These are phyloP conservation scores for Toxonevra muliebris DNA, from an alignment of 2,888 invertebrate genomes.

Conservation along the genomic window DNA sequence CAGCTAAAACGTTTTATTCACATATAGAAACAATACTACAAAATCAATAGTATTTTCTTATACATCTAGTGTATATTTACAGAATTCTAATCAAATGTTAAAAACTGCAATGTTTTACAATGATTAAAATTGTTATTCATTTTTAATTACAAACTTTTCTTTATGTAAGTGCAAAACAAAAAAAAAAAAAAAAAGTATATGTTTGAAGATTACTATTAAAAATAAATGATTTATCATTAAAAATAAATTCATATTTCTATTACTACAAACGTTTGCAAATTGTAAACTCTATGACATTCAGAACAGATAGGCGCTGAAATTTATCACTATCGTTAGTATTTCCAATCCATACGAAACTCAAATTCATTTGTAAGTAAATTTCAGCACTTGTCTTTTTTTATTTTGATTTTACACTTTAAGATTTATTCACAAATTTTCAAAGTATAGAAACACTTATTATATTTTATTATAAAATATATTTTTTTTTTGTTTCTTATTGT, in stretches of 20 bases:
- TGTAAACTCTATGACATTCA: not conserved
- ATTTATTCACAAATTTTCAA: not conserved
- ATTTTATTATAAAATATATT: conserved; percentile 25
- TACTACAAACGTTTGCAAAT: not conserved
- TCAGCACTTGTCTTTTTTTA: not conserved
- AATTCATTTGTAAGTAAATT: conserved; percentile 2
- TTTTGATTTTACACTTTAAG: conserved; percentile 2
- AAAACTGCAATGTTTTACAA: too few species aligned
- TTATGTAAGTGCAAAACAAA: too few species aligned
- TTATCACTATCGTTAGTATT: not conserved
- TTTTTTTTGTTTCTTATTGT: conserved; percentile 30
- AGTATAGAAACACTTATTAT: conserved; percentile 6
- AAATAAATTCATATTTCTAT: not conserved
- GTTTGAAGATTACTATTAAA: too few species aligned
- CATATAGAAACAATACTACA: too few species aligned
- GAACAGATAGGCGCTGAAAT: not conserved
- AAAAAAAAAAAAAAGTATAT: too few species aligned
- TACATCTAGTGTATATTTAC: too few species aligned
- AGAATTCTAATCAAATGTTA: too few species aligned
- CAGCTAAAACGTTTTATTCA: too few species aligned
- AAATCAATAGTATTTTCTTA: too few species aligned
- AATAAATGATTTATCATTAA: too few species aligned
- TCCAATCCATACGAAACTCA: not conserved
- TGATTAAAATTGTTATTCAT: too few species aligned
- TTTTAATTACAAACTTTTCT: too few species aligned